These are phyloP conservation scores for Exaiptasia diaphana DNA, from an alignment of 64 coral and sea anemone genomes.

Conservation along the genomic window DNA sequence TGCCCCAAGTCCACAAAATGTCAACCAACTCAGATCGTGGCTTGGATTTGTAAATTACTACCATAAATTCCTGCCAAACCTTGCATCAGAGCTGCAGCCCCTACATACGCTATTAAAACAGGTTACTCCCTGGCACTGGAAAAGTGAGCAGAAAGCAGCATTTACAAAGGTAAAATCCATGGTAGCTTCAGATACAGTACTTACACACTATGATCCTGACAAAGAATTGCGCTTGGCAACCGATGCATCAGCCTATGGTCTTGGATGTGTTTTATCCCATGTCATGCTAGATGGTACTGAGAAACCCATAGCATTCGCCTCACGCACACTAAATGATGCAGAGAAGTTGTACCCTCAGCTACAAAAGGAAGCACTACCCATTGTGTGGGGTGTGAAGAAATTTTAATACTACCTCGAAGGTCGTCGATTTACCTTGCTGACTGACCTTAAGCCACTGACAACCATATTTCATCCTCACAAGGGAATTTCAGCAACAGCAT, in stretches of 20 bases:
- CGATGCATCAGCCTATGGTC: not conserved
- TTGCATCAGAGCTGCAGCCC: not conserved
- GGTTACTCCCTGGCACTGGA: not conserved
- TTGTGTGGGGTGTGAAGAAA: not conserved
- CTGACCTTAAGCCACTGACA: not conserved
- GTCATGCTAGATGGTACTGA: not conserved
- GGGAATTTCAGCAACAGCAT: not conserved
- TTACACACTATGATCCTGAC: not conserved
- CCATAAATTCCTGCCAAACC: constrained; percentile 9
- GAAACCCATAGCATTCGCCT: constrained; percentile 2
- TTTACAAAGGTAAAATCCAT: not conserved
- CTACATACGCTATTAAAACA: constrained; percentile 1
- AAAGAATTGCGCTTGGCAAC: not conserved
- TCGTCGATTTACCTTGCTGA: not conserved
- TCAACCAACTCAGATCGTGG: not conserved
- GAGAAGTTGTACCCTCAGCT: not conserved
- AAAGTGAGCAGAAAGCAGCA: not conserved
- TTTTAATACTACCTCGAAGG: constrained; percentile 4
- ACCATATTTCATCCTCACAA: not conserved
- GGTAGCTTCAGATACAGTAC: constrained; percentile 13
- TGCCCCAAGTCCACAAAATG: not conserved
- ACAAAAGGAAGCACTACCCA: constrained; percentile 2
- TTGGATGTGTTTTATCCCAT: not conserved
- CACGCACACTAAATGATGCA: constrained; percentile 1
- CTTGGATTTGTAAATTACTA: constrained; percentile 12